Evolutionary conservation across 2,797 vertebrate species (phyloP).

Genomic region (Botia kubotai): DNA sequence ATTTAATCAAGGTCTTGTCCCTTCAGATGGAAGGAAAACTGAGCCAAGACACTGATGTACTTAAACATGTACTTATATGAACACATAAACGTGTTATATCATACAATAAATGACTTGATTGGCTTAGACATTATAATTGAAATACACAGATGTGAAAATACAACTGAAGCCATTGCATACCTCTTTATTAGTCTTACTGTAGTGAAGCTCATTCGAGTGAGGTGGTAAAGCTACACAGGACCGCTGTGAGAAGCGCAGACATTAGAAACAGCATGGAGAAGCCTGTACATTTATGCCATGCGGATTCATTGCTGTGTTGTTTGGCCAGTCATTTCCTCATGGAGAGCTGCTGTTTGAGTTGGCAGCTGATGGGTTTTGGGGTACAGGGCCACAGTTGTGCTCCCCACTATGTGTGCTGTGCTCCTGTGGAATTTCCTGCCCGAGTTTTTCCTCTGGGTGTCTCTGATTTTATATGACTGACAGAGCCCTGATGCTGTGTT

Average conservation of each 20-base stretch:
- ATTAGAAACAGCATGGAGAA: slow-evolving; percentile 82
- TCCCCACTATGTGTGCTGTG: slow-evolving; percentile 77
- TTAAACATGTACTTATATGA: slow-evolving; percentile 14
- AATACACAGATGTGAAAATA: slow-evolving; percentile 20
- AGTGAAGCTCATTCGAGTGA: slow-evolving; percentile 61
- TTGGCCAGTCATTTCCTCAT: slow-evolving; percentile 86
- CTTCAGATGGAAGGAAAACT: slow-evolving; percentile 5
- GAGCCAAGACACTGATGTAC: slow-evolving; percentile 1
- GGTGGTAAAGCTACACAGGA: slow-evolving; percentile 86
- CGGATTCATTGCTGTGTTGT: slow-evolving; percentile 83
- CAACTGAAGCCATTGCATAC: neutral
- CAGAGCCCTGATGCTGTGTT: slow-evolving; percentile 52
- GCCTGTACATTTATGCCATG: slow-evolving; percentile 85
- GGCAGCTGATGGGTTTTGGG: slow-evolving; percentile 77
- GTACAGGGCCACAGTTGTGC: slow-evolving; percentile 91
- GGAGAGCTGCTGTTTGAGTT: slow-evolving; percentile 92
- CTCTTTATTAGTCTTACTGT: neutral
- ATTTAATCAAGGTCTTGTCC: slow-evolving; percentile 3
- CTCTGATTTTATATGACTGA: slow-evolving; percentile 63
- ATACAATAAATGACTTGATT: neutral
- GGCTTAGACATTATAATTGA: neutral
- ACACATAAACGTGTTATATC: slow-evolving; percentile 11
- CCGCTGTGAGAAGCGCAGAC: slow-evolving; percentile 84
- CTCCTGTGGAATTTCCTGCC: slow-evolving; percentile 88
- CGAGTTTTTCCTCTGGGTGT: slow-evolving; percentile 80